These are phyloP conservation scores for Linnaemya tessellans DNA, from an alignment of 2,888 invertebrate species.

Conservation along the genomic window DNA sequence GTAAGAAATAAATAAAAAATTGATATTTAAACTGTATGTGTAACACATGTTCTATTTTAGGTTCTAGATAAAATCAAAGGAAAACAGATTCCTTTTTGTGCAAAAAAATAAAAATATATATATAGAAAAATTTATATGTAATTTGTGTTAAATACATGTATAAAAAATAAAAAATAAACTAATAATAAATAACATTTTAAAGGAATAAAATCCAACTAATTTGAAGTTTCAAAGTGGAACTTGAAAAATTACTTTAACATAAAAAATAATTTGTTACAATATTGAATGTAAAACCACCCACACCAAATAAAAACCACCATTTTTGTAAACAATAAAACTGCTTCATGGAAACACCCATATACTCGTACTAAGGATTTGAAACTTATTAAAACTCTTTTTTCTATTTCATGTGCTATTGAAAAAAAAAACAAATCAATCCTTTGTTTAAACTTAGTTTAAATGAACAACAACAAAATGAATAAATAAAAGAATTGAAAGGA, in stretches of 20 bases:
- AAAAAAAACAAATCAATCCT: not conserved
- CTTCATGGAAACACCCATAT: constrained; percentile 45
- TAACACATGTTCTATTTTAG: constrained; percentile 64
- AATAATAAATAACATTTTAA: not conserved
- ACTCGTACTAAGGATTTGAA: constrained; percentile 36
- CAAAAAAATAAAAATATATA: not conserved
- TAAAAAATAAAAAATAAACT: constrained; percentile 3
- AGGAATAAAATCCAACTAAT: not conserved
- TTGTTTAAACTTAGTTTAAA: not conserved
- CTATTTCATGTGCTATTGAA: not conserved
- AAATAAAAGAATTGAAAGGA: not conserved
- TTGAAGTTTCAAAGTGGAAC: not conserved
- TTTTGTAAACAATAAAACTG: constrained; percentile 43
- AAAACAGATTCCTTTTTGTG: constrained; percentile 13
- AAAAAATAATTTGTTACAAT: constrained; percentile 35
- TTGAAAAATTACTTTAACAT: constrained; percentile 16
- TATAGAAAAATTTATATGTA: constrained; percentile 53
- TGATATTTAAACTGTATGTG: constrained; percentile 61
- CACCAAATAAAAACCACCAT: constrained; percentile 45
- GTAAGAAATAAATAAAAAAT: not conserved
- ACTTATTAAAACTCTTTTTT: not conserved
- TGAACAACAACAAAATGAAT: not conserved
- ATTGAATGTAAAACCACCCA: constrained; percentile 43
- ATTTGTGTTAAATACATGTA: constrained; percentile 63
- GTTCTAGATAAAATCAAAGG: constrained; percentile 43